Evolutionary conservation across 2,797 vertebrate genomes (phyloP), one percentile per base, ranked within the genome.

Genomic region (Borostomias antarcticus): DNA sequence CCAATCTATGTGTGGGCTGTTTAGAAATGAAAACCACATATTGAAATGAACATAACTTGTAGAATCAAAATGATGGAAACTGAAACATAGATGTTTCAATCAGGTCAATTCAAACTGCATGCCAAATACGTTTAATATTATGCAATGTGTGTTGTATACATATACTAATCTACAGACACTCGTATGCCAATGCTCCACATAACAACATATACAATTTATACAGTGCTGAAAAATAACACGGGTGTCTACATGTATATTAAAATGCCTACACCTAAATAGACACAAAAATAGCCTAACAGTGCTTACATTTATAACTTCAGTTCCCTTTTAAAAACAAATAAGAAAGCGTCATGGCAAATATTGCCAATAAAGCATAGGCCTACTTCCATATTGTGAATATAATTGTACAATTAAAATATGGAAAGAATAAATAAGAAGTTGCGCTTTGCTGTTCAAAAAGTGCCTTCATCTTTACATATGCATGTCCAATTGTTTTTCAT

Each of bases 351-450:
- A 87, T 74, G 95, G 96, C 96, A 98, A 98, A 99, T 97, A 97
- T 98, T 98, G 96, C 96, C 96, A 94, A 95, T 94, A 93, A 92
- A 95, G 89, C 91, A 88, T 85, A 85, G 51, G 33, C 86, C 83
- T 76, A 73, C 23, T 91, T 91, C 93, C 94, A 93, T 93, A 93
- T 89, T 92, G 88, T 88, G 89, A 86, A 88, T 85, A 75, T 89
- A 86, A 86, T 72, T 78, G 70, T 91, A 88, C 93, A 94, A 93
- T 92, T 91, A 92, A 91, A 92, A 93, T 88, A 89, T 85, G 80
- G 64, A 89, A 77, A 90, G 93, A 98, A 98, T 98, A 98, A 99
- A 98, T 98, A 96, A 94, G 89, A 89, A 87, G 82, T 90, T 91
- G 94, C 93, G 93, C 93, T 90, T 86, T 92, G 91, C 89, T 90